Evolutionary conservation across 2,113 vertebrate genomes (phyloP), one percentile per base, ranked within the genome.

Genomic region (Melanostigma gelatinosum): DNA sequence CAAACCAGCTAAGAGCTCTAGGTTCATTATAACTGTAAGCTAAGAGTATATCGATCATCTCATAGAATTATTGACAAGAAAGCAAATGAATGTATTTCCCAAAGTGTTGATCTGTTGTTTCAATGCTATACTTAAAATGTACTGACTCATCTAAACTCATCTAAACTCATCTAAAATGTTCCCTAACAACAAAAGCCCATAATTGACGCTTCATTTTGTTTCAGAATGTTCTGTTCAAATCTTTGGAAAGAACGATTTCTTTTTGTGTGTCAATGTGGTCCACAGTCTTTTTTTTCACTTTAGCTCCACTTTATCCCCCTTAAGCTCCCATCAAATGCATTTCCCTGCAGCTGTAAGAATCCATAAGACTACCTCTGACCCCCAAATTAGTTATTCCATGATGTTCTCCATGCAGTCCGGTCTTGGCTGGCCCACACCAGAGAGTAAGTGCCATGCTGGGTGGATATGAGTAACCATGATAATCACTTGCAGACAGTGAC

Each of bases 401-500:
- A 88, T 72, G 71, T 67, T 83, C 72, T 80, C 62, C 60, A 27
- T 80, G 75, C 69, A 61, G 65, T 68, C 73, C 40, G 5, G 57
- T 38, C 62, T 82, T 55, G 78, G 67, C 74, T 83, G 66, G 75
- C 57, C 85, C 22, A 83, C 58, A 80, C 67, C 68, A 80, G 81
- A 81, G 76, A 64, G 20, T 68, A 40, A 65, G 40, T 82, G 80
- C 69, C 79, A 85, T 78, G 68, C 79, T 84, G 73, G 77, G 79
- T 82, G 73, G 66, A 81, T 66, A 76, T 58, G 78, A 86, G 80
- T 76, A 85, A 89, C 87, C 81, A 32, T 66, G 22, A 63, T 86
- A 89, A 93, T 92, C 88, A 89, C 85, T 81, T 22, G 54, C 86
- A 89, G 83, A 83, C 89, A 83, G 73, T 72, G 80, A 85, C 87